Conservation (phyloP, 2,797 vertebrate species). For the Merluccius polli region DNA sequence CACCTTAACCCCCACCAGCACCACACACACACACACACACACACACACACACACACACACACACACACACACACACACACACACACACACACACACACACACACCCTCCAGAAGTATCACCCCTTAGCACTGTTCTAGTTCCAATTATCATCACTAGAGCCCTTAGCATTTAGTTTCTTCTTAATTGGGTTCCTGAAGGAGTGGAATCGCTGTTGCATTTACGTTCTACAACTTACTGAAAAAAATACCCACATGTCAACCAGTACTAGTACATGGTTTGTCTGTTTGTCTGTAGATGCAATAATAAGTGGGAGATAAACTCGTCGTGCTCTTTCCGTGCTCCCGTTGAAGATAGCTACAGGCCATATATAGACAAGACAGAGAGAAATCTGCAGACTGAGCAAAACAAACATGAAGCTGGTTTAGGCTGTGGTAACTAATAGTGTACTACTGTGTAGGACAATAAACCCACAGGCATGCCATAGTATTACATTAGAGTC, state of each 20-base stretch:
- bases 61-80: too few relatives aligned
- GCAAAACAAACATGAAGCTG: too few relatives aligned
- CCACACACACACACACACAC: neutral
- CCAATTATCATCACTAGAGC: conserved; percentile 43
- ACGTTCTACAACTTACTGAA: conserved; percentile 22
- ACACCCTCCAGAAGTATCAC: conserved; percentile 23
- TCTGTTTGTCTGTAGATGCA: conserved; percentile 14
- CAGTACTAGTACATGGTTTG: neutral
- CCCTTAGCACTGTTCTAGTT: conserved; percentile 53
- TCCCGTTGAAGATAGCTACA: too few relatives aligned
- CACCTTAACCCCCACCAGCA: neutral
- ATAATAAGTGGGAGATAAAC: neutral
- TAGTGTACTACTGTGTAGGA: too few relatives aligned
- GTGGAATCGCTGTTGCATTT: neutral
- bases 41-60: too few relatives aligned
- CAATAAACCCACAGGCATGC: too few relatives aligned
- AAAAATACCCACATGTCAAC: neutral
- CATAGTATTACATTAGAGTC: too few relatives aligned
- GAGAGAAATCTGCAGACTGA: too few relatives aligned
- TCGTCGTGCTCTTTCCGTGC: too few relatives aligned
- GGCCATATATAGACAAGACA: too few relatives aligned
- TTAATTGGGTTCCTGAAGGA: conserved; percentile 11
- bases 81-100: too few relatives aligned
- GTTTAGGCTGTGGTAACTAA: too few relatives aligned
- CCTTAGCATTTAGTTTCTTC: conserved; percentile 11